Percentiles rank a stretch among this genome's conserved stretches.
phyloP scores from a whole-genome alignment of 2,113 vertebrate species.

The Neolamprologus ventralis region DNA sequence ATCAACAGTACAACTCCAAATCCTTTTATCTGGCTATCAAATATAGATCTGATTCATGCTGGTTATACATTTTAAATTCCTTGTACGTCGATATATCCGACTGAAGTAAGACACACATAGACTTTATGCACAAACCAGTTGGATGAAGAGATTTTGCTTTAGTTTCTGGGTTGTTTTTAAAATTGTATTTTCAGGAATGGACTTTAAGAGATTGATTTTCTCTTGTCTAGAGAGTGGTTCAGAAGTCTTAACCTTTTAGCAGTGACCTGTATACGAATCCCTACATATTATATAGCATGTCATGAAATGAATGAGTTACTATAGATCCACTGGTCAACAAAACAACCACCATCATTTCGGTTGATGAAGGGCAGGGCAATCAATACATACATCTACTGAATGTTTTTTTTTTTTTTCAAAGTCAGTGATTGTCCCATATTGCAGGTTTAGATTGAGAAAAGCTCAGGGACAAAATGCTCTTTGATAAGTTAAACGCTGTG shows the following conservation, averaged over 20 bases:
- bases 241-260: neutral
- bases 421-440: neutral
- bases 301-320: neutral
- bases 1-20: neutral
- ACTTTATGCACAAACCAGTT: neutral
- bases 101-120: neutral
- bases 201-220: neutral
- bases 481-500: neutral
- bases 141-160: neutral
- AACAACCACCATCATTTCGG: neutral
- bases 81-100: neutral
- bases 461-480: neutral
- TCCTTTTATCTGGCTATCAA: neutral
- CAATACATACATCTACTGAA: neutral
- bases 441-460: neutral
- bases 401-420: neutral
- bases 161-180: neutral
- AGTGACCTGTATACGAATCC: neutral
- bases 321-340: neutral
- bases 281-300: neutral
- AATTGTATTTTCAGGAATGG: neutral
- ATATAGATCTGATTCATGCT: neutral
- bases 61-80: neutral
- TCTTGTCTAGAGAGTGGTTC: neutral
- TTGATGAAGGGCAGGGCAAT: neutral